Evolutionary conservation across 2,888 invertebrate species (phyloP).

Genomic region (Eulithis prunata): DNA sequence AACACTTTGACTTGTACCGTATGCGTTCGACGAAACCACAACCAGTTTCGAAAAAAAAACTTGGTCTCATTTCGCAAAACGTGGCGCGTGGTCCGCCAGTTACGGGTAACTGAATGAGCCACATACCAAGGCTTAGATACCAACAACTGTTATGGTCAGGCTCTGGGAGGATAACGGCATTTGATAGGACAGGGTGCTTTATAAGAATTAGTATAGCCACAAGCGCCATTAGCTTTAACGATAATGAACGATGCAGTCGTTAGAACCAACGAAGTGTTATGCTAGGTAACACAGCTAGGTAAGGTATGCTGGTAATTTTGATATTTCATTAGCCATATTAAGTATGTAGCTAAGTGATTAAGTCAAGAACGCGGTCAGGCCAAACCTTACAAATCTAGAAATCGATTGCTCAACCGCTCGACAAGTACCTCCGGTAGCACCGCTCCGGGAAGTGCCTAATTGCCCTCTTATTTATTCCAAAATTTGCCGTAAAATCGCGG

Average conservation of each 20-base stretch:
- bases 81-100: conserved; percentile 47
- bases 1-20: conserved; percentile 37
- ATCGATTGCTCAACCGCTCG: conserved; percentile 36
- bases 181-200: conserved; percentile 35
- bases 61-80: conserved; percentile 37
- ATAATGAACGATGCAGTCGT: conserved; percentile 15
- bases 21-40: conserved; percentile 34
- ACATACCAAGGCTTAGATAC: conserved; percentile 50
- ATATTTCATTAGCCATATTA: conserved; percentile 22
- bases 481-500: conserved; percentile 48
- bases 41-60: conserved; percentile 32
- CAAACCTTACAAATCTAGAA: conserved; percentile 40
- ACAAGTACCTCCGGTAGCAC: conserved; percentile 45
- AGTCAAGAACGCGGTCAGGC: conserved; percentile 36
- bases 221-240: conserved; percentile 12
- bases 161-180: conserved; percentile 58
- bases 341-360: conserved; percentile 17
- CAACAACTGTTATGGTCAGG: conserved; percentile 57
- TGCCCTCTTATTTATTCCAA: conserved; percentile 45
- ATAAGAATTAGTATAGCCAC: conserved; percentile 8
- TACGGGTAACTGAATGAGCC: conserved; percentile 43
- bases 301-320: no score
- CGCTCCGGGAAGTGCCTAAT: conserved; percentile 49
- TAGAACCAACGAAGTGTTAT: conserved; percentile 4
- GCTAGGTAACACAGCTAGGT: background rate